These are phyloP conservation scores for Eugnorisma glareosa DNA, from an alignment of 2,888 invertebrate species.

Conservation along the genomic window DNA sequence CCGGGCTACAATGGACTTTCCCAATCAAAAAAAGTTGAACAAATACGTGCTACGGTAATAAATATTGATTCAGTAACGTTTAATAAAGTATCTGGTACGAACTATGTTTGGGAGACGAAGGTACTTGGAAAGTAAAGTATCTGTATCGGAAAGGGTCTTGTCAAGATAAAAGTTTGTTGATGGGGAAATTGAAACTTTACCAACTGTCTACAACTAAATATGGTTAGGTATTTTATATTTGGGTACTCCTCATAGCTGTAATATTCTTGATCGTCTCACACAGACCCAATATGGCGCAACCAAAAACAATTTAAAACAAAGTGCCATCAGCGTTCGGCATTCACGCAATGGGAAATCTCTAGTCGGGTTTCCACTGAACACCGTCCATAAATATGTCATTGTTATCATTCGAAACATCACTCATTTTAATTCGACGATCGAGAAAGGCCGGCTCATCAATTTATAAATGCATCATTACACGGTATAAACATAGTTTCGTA, in stretches of 20 bases:
- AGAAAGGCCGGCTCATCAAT: slow-evolving; percentile 79
- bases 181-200: not conserved
- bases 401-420: slow-evolving; percentile 82
- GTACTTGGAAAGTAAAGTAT: slow-evolving; percentile 12
- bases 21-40: slow-evolving; percentile 67
- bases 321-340: slow-evolving; percentile 26
- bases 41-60: slow-evolving; percentile 62
- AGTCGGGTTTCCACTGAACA: slow-evolving; percentile 67
- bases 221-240: not conserved
- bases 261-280: not conserved
- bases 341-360: slow-evolving; percentile 47
- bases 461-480: slow-evolving; percentile 84
- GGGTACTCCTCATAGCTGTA: not conserved
- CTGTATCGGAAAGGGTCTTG: slow-evolving; percentile 7
- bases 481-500: slow-evolving; percentile 73
- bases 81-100: slow-evolving; percentile 33
- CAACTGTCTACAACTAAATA: not conserved
- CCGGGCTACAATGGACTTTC: slow-evolving; percentile 70
- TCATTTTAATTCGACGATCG: slow-evolving; percentile 83
- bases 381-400: slow-evolving; percentile 79
- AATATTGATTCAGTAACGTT: slow-evolving; percentile 39
- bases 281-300: slow-evolving; percentile 23
- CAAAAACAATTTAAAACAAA: slow-evolving; percentile 39
- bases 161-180: slow-evolving; percentile 6
- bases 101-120: slow-evolving; percentile 16